A percentile compares a stretch with the other conserved stretches of the same genome.
Evolutionary conservation across 1,140 invertebrate species (phyloP).

Genomic region (Neelides sp.): DNA sequence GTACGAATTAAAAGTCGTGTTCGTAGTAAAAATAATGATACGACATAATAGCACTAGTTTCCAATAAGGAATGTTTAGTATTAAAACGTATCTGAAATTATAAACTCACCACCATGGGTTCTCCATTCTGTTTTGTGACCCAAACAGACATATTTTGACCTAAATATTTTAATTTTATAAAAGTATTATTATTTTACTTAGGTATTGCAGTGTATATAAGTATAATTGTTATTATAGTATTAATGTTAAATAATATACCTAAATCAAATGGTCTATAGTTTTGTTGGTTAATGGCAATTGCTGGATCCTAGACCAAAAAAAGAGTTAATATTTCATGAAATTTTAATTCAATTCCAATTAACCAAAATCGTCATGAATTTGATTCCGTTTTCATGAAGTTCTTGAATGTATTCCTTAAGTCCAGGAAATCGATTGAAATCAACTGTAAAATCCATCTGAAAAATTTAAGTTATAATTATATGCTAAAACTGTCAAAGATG

Average conservation of each 20-base stretch:
- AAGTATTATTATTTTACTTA: too few species aligned
- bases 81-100: too few species aligned
- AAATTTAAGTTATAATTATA: constrained; percentile 18
- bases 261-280: constrained; percentile 34
- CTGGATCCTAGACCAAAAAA: constrained; percentile 36
- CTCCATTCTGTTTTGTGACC: constrained; percentile 33
- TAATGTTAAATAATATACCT: too few species aligned
- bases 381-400: constrained; percentile 32
- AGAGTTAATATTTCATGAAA: constrained; percentile 9
- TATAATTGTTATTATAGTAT: too few species aligned
- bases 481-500: constrained; percentile 13
- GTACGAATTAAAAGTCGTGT: too few species aligned
- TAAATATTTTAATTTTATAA: too few species aligned
- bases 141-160: constrained; percentile 35
- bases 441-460: constrained; percentile 42
- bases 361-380: constrained; percentile 31
- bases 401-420: constrained; percentile 36
- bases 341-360: constrained; percentile 26
- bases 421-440: constrained; percentile 35
- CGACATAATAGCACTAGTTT: too few species aligned
- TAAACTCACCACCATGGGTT: constrained; percentile 2
- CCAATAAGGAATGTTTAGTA: too few species aligned
- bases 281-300: constrained; percentile 17
- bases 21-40: too few species aligned
- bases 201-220: too few species aligned